Conservation (phyloP, 2,888 invertebrate genomes). For the Xestia sexstrigata region DNA sequence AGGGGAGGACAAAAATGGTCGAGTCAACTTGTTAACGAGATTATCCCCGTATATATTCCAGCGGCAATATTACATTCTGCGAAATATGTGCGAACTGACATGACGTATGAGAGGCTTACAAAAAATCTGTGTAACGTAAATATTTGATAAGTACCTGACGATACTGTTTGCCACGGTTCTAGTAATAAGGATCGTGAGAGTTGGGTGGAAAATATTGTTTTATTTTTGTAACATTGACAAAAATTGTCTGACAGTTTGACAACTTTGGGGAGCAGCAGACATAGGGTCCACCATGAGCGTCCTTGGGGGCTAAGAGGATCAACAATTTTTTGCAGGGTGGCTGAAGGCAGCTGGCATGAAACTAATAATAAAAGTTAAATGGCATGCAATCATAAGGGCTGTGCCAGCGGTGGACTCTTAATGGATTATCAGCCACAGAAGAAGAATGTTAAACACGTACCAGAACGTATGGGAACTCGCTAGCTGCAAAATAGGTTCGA, state of each 20-base stretch:
- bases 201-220: not conserved
- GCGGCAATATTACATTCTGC: slow-evolving; percentile 45
- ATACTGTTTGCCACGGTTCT: slow-evolving; percentile 10
- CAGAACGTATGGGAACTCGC: too few relatives aligned
- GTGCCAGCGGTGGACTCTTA: not conserved
- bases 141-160: slow-evolving; percentile 56
- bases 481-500: not conserved
- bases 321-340: not conserved
- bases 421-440: too few relatives aligned
- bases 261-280: not conserved
- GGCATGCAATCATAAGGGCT: not conserved
- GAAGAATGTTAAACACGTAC: too few relatives aligned
- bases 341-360: not conserved
- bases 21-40: slow-evolving; percentile 71
- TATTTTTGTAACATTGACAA: slow-evolving; percentile 1
- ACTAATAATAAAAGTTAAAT: not conserved
- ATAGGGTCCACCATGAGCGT: too few relatives aligned
- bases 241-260: not conserved
- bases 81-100: slow-evolving; percentile 53
- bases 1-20: slow-evolving; percentile 50
- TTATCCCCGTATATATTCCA: slow-evolving; percentile 62
- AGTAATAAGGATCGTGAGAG: slow-evolving; percentile 19
- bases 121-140: slow-evolving; percentile 58
- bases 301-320: not conserved
- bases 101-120: slow-evolving; percentile 57